Percentiles rank a stretch among this genome's conserved stretches.
These are phyloP conservation scores for Prionailurus viverrinus DNA, from an alignment of 2,113 vertebrate genomes.

Conservation along the genomic window DNA sequence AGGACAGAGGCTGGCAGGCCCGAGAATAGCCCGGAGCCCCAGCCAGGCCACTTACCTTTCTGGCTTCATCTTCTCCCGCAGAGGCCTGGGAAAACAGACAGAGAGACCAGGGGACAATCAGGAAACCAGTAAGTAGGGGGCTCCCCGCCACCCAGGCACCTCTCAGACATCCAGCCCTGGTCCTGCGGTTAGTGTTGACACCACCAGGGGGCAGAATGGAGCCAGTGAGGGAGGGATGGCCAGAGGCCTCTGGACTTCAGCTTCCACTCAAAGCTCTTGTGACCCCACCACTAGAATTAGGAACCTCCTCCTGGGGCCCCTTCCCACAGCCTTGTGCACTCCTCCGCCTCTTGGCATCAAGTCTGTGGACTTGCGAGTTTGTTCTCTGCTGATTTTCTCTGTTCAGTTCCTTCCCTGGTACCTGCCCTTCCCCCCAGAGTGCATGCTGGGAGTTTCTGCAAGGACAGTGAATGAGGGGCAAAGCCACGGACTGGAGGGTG, in stretches of 20 bases:
- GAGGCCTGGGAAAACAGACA: slow-evolving; percentile 80
- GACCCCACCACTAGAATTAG: neutral
- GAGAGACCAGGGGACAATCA: slow-evolving; percentile 35
- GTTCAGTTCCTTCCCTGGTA: neutral
- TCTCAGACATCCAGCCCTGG: neutral
- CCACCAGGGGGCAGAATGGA: slow-evolving; percentile 73
- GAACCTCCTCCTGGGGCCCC: neutral
- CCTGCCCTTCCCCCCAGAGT: neutral
- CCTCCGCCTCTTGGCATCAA: neutral
- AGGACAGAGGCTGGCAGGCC: slow-evolving; percentile 57
- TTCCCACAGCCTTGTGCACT: neutral
- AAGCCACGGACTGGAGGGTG: neutral
- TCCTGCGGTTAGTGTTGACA: neutral
- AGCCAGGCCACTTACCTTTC: slow-evolving; percentile 85
- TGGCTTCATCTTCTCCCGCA: slow-evolving; percentile 76
- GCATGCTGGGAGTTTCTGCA: slow-evolving; percentile 14
- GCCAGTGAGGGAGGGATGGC: neutral
- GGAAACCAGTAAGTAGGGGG: neutral
- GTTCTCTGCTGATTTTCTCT: neutral
- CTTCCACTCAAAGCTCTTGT: neutral
- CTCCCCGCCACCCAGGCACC: neutral
- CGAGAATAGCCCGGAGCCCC: slow-evolving; percentile 23
- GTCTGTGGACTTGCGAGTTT: neutral
- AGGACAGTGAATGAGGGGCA: neutral
- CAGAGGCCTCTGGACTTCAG: neutral